phyloP scores from a whole-genome alignment of 2,888 invertebrate species.

The Cryptocephalus primarius region DNA sequence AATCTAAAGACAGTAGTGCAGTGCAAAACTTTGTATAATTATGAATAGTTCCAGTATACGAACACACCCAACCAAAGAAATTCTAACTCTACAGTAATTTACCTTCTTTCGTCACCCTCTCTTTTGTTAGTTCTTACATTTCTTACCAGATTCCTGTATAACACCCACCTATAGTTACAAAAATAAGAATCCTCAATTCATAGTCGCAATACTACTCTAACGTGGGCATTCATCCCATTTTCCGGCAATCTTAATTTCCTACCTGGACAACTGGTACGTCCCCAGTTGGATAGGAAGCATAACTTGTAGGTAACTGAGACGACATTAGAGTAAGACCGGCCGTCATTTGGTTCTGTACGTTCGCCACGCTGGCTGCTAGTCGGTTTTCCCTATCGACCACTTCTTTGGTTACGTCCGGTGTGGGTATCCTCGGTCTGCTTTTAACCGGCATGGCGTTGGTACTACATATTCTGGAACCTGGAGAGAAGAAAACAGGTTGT shows the following conservation, averaged over 20 bases:
- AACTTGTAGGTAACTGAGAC: constrained; percentile 39
- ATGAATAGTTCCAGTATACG: too few relatives aligned
- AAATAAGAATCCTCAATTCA: too few relatives aligned
- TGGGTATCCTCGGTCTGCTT: constrained; percentile 78
- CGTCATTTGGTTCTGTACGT: constrained; percentile 27
- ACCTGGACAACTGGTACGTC: constrained; percentile 69
- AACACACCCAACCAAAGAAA: too few relatives aligned
- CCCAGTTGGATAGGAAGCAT: constrained; percentile 38
- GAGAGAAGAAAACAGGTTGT: constrained; percentile 3
- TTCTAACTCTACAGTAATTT: too few relatives aligned
- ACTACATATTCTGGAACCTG: constrained; percentile 54
- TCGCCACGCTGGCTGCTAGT: constrained; percentile 35
- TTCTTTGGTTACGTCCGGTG: constrained; percentile 79
- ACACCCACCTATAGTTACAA: too few relatives aligned
- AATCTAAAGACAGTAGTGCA: too few relatives aligned
- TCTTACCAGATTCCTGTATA: too few relatives aligned
- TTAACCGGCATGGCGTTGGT: constrained; percentile 57
- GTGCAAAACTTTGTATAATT: too few relatives aligned
- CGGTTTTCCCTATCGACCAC: constrained; percentile 60
- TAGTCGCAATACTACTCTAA: too few relatives aligned
- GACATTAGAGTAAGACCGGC: constrained; percentile 52
- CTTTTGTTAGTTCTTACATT: too few relatives aligned
- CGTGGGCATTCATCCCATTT: too few relatives aligned
- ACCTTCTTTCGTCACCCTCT: too few relatives aligned
- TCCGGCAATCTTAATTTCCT: not conserved